phyloP scores from a whole-genome alignment of 2,888 invertebrate genomes.

The Laothoe populi region DNA sequence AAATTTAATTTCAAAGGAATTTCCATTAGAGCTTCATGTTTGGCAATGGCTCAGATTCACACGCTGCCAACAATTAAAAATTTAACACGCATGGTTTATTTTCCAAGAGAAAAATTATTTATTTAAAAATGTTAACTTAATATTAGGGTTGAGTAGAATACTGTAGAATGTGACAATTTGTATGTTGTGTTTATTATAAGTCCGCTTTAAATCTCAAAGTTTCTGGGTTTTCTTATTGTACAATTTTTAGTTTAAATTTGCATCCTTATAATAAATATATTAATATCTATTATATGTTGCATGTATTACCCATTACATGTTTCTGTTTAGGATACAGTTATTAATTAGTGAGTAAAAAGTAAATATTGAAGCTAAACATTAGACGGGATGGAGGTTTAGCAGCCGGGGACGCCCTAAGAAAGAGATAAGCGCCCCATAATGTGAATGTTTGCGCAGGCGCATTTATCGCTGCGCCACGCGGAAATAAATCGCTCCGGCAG shows the following conservation, averaged over 20 bases:
- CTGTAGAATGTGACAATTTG: too few relatives aligned
- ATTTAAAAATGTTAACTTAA: too few relatives aligned
- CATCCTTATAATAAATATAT: too few relatives aligned
- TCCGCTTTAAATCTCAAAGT: too few relatives aligned
- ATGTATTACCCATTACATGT: neutral
- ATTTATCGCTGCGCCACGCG: slow-evolving; percentile 69
- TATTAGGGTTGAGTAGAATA: too few relatives aligned
- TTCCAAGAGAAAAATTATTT: neutral
- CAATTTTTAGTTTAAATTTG: too few relatives aligned
- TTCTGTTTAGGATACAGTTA: slow-evolving; percentile 16
- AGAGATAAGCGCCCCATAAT: slow-evolving; percentile 71
- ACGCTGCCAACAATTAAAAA: slow-evolving; percentile 9
- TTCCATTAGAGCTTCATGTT: slow-evolving; percentile 21
- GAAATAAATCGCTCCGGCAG: slow-evolving; percentile 79
- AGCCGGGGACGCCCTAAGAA: slow-evolving; percentile 62
- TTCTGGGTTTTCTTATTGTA: too few relatives aligned
- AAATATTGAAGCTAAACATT: slow-evolving; percentile 31
- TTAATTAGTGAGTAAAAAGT: slow-evolving; percentile 18
- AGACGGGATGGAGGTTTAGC: slow-evolving; percentile 29
- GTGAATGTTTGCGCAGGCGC: slow-evolving; percentile 73
- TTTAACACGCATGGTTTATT: neutral
- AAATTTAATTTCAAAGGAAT: slow-evolving; percentile 26
- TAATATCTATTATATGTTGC: too few relatives aligned
- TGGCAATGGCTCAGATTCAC: slow-evolving; percentile 18
- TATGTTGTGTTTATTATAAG: too few relatives aligned